phyloP scores from a whole-genome alignment of 2,113 vertebrate species.

The Agelaius tricolor region DNA sequence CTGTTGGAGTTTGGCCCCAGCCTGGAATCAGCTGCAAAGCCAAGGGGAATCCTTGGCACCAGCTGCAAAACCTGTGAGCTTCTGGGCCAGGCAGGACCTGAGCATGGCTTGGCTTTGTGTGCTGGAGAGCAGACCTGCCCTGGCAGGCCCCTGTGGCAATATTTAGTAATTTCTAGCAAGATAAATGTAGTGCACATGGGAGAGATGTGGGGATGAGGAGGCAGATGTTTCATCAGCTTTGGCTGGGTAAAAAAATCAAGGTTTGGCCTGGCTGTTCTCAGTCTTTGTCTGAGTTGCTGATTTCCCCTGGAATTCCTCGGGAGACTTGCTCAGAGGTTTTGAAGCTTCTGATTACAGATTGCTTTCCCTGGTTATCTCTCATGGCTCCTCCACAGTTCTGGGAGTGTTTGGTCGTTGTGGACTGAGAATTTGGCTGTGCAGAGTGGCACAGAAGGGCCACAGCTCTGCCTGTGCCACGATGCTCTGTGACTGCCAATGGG shows the following conservation, averaged over 20 bases:
- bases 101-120: not conserved
- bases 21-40: not conserved
- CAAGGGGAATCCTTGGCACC: not conserved
- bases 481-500: fast-evolving
- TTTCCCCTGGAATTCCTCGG: fast-evolving
- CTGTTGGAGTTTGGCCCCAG: not conserved
- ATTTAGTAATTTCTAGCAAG: not conserved
- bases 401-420: fast-evolving
- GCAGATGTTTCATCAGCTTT: not conserved
- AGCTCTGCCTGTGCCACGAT: not conserved
- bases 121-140: not conserved
- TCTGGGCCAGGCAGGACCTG: not conserved
- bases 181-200: not conserved
- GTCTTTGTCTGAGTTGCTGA: not conserved
- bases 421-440: not conserved
- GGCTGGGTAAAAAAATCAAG: not conserved
- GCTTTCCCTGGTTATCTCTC: not conserved
- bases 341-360: not conserved
- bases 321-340: not conserved
- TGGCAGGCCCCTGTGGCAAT: not conserved
- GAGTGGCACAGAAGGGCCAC: not conserved
- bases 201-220: not conserved
- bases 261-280: not conserved
- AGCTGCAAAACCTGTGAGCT: not conserved
- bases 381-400: fast-evolving